A percentile compares a stretch with the other conserved stretches of the same genome.
These are phyloP conservation scores for Hyposoter didymator DNA, from an alignment of 2,888 invertebrate genomes.

Conservation along the genomic window DNA sequence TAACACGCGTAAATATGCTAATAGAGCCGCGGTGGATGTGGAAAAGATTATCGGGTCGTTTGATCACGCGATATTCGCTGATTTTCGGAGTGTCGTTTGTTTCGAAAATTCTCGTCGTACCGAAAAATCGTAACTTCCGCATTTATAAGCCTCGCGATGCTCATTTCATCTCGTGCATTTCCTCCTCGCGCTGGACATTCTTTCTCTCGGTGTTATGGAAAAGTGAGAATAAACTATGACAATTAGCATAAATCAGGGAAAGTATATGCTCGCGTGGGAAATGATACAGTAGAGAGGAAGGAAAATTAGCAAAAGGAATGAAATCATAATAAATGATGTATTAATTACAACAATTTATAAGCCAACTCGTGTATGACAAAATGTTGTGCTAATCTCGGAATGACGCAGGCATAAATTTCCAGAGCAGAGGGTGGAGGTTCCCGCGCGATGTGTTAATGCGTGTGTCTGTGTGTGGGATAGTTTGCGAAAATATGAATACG, in stretches of 20 bases:
- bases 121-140: background rate
- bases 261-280: background rate
- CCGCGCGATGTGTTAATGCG: slow-evolving; percentile 29
- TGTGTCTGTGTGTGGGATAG: slow-evolving; percentile 6
- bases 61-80: slow-evolving; percentile 1
- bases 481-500: slow-evolving; percentile 25
- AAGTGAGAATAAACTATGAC: background rate
- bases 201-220: background rate
- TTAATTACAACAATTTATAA: slow-evolving; percentile 56
- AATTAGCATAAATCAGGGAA: background rate
- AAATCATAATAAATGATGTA: slow-evolving; percentile 25
- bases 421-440: slow-evolving; percentile 47
- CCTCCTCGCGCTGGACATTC: background rate
- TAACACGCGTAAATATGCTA: slow-evolving; percentile 11
- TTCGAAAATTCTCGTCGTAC: background rate
- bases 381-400: slow-evolving; percentile 66
- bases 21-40: background rate
- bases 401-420: slow-evolving; percentile 59
- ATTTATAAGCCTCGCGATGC: background rate
- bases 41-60: background rate
- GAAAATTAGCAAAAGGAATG: background rate
- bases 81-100: background rate
- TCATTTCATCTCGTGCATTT: background rate
- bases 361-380: slow-evolving; percentile 47
- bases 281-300: background rate